These are phyloP conservation scores for Ispidina picta DNA, from an alignment of 2,797 vertebrate species.

Conservation along the genomic window DNA sequence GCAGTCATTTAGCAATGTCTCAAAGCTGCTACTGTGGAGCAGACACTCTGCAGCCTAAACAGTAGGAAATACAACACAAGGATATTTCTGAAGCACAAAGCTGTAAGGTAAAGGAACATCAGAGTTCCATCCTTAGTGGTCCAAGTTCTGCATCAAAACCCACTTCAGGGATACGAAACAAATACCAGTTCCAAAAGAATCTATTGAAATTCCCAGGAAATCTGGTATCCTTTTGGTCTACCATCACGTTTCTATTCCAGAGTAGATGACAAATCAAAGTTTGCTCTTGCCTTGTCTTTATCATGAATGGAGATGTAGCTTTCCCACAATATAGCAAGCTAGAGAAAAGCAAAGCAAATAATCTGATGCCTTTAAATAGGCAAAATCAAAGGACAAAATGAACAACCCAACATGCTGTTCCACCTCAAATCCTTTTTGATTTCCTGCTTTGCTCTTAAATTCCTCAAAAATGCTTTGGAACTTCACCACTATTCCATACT, in stretches of 20 bases:
- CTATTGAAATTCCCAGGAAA: neutral
- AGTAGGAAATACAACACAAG: neutral
- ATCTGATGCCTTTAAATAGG: constrained; percentile 49
- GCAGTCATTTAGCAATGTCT: neutral
- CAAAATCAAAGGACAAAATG: constrained; percentile 32
- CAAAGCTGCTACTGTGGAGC: neutral
- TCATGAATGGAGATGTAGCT: neutral
- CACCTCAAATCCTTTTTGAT: constrained; percentile 45
- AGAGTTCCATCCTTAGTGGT: neutral
- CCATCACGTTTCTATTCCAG: neutral
- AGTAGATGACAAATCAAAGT: neutral
- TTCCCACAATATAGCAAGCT: constrained; percentile 44
- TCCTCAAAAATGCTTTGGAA: constrained; percentile 20
- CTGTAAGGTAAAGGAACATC: neutral
- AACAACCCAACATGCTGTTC: neutral
- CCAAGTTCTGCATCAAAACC: neutral
- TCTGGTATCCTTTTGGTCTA: neutral
- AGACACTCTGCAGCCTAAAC: neutral
- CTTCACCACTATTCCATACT: neutral
- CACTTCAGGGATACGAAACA: neutral
- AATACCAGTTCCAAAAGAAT: neutral
- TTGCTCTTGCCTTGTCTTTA: neutral
- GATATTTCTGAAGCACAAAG: neutral
- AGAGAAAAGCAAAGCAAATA: constrained; percentile 27
- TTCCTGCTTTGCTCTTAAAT: constrained; percentile 9